A percentile compares a stretch with the other conserved stretches of the same genome.
Conservation (phyloP, 2,113 vertebrate genomes). For the Haplochromis burtoni region DNA sequence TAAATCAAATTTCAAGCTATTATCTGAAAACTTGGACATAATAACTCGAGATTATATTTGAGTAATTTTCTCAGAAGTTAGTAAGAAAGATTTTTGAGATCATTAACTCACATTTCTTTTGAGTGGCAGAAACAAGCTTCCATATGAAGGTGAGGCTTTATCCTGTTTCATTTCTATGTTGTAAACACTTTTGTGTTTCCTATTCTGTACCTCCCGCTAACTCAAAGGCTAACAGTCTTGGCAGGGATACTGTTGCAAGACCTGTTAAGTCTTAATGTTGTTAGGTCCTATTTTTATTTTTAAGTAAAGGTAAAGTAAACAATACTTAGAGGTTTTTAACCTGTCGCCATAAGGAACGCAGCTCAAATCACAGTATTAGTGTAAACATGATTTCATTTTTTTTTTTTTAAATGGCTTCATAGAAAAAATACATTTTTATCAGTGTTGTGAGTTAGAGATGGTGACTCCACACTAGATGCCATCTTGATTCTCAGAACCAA, state of each 20-base stretch:
- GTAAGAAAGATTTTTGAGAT: not conserved
- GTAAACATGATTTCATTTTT: not conserved
- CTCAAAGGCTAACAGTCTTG: not conserved
- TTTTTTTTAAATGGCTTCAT: not conserved
- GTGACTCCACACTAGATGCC: not conserved
- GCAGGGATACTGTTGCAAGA: not conserved
- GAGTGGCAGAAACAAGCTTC: not conserved
- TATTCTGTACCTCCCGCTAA: not conserved
- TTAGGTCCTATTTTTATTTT: not conserved
- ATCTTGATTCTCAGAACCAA: constrained; percentile 2
- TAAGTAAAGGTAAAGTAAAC: not conserved
- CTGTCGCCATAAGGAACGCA: not conserved
- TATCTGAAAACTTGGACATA: not conserved
- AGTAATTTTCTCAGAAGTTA: not conserved
- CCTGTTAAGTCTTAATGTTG: not conserved
- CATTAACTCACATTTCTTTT: not conserved
- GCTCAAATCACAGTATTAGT: not conserved
- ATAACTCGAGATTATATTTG: not conserved
- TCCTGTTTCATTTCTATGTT: not conserved
- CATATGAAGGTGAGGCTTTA: too few species aligned
- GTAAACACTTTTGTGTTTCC: not conserved
- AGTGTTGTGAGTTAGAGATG: not conserved
- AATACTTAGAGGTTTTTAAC: not conserved
- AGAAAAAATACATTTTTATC: not conserved
- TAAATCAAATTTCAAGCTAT: not conserved